Evolutionary conservation across 2,797 vertebrate genomes (phyloP).

Genomic region (Sphaeramia orbicularis): DNA sequence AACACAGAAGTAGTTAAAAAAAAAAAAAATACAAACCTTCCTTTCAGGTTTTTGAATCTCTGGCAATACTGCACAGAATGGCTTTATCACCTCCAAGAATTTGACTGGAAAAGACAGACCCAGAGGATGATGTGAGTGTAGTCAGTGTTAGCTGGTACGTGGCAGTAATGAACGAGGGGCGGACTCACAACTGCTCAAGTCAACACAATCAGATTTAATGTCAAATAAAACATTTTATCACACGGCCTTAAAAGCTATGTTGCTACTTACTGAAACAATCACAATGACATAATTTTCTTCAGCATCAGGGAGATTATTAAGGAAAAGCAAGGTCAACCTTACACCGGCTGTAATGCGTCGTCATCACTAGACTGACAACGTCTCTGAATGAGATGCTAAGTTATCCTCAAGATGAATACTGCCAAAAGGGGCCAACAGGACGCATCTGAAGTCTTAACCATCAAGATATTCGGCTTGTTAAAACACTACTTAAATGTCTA

Average conservation of each 20-base stretch:
- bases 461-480: rapidly evolving
- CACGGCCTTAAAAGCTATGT: rapidly evolving
- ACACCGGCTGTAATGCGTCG: slow-evolving; percentile 73
- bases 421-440: background rate
- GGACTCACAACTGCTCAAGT: slow-evolving; percentile 19
- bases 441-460: background rate
- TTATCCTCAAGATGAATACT: slow-evolving; percentile 42
- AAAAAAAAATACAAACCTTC: slow-evolving; percentile 84
- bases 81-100: slow-evolving; percentile 98
- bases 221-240: background rate
- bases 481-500: rapidly evolving
- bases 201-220: background rate
- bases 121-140: background rate
- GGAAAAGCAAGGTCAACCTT: background rate
- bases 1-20: background rate
- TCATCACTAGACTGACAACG: slow-evolving; percentile 79
- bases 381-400: slow-evolving; percentile 77
- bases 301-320: rapidly evolving
- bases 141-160: slow-evolving; percentile 48
- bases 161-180: slow-evolving; percentile 63
- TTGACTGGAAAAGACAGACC: slow-evolving; percentile 88
- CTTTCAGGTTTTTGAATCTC: slow-evolving; percentile 98
- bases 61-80: slow-evolving; percentile 96
- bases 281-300: rapidly evolving
- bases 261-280: background rate